Evolutionary conservation across 1,140 invertebrate genomes (phyloP), one percentile per base, ranked within the genome.

Genomic region (Harlomillsia oculata): DNA sequence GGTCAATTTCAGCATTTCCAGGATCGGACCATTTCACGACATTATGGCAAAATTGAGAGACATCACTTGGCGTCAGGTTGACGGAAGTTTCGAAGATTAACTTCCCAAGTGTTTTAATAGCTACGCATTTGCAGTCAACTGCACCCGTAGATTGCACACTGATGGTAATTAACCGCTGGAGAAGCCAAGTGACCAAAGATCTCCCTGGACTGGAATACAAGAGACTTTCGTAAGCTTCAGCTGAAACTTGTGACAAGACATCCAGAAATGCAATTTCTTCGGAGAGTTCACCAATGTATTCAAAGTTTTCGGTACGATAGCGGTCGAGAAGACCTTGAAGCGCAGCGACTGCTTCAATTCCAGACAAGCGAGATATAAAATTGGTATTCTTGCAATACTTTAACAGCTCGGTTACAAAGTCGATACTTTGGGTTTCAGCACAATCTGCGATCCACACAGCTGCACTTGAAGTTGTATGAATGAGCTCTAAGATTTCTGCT

Each of bases 1-100:
- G 26, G 13, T 58, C 52, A n/a, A n/a, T n/a, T 28, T 49, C 60
- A 34, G 58, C 52, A 6, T 20, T 21, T 13, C 39, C 45, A n/a
- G 56, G 37, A 32, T 53, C 52, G n/a, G 25, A 50, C 36, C 28
- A 23, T 48, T 18, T 21, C 23, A 32, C 45, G 30, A 48, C 1
- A 32, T 9, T 26, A 9, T 20, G 20, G 23, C n/a, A 41, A 3
- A 41, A 41, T 9, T 2, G 39, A 41, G 16, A 16, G 9, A 41
- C 23, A 41, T 9, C 2, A 14, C 9, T 3, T 16, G n/a, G n/a
- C n/a, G n/a, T n/a, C n/a, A n/a, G n/a, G n/a, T n/a, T n/a, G n/a
- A n/a, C n/a, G n/a, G n/a, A n/a, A n/a, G n/a, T n/a, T 2, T 41
- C 18, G 3, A 41, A 45, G 28, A 23, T 20, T 25, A 25, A 20